Evolutionary conservation across 2,888 invertebrate species (phyloP).

Genomic region (Nomada hirtipes): DNA sequence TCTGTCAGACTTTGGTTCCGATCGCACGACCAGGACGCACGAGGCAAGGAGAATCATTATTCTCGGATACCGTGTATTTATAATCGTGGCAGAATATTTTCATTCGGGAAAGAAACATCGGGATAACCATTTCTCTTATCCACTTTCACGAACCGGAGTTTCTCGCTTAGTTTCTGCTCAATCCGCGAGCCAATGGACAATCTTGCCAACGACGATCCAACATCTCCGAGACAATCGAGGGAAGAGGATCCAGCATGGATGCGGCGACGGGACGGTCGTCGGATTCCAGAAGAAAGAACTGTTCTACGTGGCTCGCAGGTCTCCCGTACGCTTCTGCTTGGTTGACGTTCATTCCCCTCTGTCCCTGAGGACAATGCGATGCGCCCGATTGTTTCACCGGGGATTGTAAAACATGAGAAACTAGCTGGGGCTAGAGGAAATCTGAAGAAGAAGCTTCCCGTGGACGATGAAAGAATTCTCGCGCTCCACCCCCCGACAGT

Average conservation of each 20-base stretch:
- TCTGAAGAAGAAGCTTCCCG: constrained; percentile 32
- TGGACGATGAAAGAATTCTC: constrained; percentile 37
- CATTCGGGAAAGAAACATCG: background rate
- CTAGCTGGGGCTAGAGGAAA: constrained; percentile 52
- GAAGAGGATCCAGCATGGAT: constrained; percentile 15
- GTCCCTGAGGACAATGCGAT: constrained; percentile 66
- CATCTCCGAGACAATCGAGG: constrained; percentile 24
- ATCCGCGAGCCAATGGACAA: constrained; percentile 22
- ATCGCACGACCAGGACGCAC: no score
- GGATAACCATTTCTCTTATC: background rate
- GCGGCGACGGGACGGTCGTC: constrained; percentile 4
- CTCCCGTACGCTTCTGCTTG: constrained; percentile 56
- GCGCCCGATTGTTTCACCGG: constrained; percentile 77
- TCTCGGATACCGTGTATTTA: no score
- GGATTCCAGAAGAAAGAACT: constrained; percentile 47
- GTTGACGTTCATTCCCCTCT: constrained; percentile 55
- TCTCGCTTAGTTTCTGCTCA: constrained; percentile 4
- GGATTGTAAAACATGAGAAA: constrained; percentile 70
- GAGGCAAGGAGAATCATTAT: no score
- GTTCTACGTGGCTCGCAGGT: constrained; percentile 31
- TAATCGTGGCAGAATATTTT: background rate
- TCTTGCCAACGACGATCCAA: constrained; percentile 9
- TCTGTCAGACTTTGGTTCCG: background rate
- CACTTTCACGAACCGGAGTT: background rate
- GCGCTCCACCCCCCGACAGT: background rate